Percentiles rank a stretch among this genome's conserved stretches.
These are phyloP conservation scores for Circaetus gallicus DNA, from an alignment of 2,113 vertebrate species.

Conservation along the genomic window DNA sequence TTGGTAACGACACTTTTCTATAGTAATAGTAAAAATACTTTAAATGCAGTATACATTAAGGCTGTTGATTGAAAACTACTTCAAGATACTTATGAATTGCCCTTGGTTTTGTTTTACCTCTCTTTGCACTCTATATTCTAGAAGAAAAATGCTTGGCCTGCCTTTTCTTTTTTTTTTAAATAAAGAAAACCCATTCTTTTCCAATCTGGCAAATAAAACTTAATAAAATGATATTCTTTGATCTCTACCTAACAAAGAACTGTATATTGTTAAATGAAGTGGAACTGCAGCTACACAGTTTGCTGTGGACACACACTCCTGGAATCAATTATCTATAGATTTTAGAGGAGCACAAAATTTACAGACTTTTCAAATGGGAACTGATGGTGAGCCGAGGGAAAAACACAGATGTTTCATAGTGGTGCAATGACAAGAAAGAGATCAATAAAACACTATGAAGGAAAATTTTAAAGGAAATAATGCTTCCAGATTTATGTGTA, in stretches of 20 bases:
- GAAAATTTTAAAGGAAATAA: constrained; percentile 60
- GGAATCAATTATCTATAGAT: constrained; percentile 70
- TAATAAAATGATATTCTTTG: constrained; percentile 69
- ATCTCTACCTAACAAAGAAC: constrained; percentile 67
- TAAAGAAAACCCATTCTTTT: constrained; percentile 30
- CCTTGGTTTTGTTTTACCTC: constrained; percentile 37
- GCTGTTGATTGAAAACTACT: not conserved
- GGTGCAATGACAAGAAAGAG: constrained; percentile 59
- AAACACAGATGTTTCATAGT: constrained; percentile 65
- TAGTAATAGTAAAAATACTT: not conserved
- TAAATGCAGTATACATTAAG: not conserved
- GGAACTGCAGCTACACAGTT: constrained; percentile 57
- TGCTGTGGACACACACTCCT: constrained; percentile 53
- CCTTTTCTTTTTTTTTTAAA: not conserved
- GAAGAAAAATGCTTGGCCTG: not conserved
- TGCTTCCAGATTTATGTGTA: constrained; percentile 51
- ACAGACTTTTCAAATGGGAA: constrained; percentile 61
- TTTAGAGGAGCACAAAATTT: constrained; percentile 61
- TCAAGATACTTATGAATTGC: not conserved
- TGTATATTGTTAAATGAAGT: constrained; percentile 62
- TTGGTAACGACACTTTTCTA: not conserved
- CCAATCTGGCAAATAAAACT: constrained; percentile 56
- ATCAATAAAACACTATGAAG: constrained; percentile 51
- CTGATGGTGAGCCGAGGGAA: constrained; percentile 49
- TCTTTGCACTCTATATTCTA: constrained; percentile 1